These are phyloP conservation scores for Dolichoris vasculosae DNA, from an alignment of 1,140 invertebrate species.

Conservation along the genomic window DNA sequence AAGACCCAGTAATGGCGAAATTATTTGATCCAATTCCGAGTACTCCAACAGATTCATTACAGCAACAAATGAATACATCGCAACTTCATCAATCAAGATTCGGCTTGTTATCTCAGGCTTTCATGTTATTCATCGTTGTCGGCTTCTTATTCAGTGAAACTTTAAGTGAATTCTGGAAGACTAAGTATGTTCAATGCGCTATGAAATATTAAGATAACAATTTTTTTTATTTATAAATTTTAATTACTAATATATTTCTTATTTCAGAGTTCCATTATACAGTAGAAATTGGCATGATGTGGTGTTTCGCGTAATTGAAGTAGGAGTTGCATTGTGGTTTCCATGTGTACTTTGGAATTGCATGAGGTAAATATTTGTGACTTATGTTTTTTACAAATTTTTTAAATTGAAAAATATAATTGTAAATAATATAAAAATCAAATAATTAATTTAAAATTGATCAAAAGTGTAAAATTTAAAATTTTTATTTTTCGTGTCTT, in stretches of 20 bases:
- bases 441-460: no score
- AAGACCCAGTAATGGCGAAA: conserved; percentile 69
- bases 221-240: conserved; percentile 12
- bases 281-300: conserved; percentile 94
- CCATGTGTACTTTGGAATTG: conserved; percentile 96
- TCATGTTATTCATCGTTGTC: conserved; percentile 88
- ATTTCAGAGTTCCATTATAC: conserved; percentile 85
- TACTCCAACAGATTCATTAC: conserved; percentile 59
- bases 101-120: conserved; percentile 90
- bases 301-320: conserved; percentile 91
- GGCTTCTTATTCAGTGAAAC: conserved; percentile 93
- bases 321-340: conserved; percentile 96
- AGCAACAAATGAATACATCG: conserved; percentile 84
- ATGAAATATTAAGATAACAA: conserved; percentile 25
- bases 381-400: no score
- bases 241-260: not conserved
- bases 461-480: no score
- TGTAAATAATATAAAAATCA: no score
- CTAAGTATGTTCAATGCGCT: conserved; percentile 79
- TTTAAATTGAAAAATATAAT: no score
- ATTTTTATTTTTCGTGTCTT: conserved; percentile 4
- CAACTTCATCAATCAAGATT: conserved; percentile 92
- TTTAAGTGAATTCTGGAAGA: conserved; percentile 92
- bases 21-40: conserved; percentile 70
- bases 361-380: conserved; percentile 78